Percentiles rank a stretch among this genome's conserved stretches.
Conservation (phyloP, 2,113 vertebrate species). For the Trachemys scripta region DNA sequence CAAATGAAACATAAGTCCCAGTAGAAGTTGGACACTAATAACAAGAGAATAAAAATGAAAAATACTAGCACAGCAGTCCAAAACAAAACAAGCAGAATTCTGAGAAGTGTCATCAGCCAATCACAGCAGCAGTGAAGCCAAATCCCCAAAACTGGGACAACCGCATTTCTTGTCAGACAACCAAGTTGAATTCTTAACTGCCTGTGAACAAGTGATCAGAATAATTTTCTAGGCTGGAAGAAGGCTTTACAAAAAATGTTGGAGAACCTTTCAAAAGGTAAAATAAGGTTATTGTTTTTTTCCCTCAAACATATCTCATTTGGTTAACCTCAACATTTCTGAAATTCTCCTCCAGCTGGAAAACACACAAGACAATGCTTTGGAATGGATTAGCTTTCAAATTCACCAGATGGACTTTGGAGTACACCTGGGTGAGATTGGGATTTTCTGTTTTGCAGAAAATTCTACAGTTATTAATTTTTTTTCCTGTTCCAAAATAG, state of each 20-base stretch:
- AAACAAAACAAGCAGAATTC: background rate
- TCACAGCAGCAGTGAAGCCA: background rate
- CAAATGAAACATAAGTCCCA: conserved; percentile 15
- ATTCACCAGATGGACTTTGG: background rate
- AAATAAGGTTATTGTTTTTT: background rate
- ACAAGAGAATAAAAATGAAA: background rate
- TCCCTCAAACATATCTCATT: background rate
- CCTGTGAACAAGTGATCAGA: background rate
- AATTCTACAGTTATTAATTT: too few relatives aligned
- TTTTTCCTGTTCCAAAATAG: too few relatives aligned
- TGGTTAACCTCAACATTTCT: background rate
- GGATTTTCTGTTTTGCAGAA: background rate
- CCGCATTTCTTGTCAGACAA: background rate
- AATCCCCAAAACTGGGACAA: background rate
- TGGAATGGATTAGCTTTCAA: conserved; percentile 21
- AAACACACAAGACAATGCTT: conserved; percentile 23
- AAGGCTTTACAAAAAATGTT: background rate
- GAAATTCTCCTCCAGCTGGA: background rate
- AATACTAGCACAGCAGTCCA: accelerated
- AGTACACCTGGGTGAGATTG: background rate
- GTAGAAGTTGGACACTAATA: background rate
- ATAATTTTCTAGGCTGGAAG: background rate
- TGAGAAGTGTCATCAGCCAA: background rate
- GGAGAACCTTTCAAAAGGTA: background rate
- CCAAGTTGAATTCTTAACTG: accelerated